These are phyloP conservation scores for Aldabrachelys gigantea DNA, from an alignment of 2,113 vertebrate species.

Conservation along the genomic window DNA sequence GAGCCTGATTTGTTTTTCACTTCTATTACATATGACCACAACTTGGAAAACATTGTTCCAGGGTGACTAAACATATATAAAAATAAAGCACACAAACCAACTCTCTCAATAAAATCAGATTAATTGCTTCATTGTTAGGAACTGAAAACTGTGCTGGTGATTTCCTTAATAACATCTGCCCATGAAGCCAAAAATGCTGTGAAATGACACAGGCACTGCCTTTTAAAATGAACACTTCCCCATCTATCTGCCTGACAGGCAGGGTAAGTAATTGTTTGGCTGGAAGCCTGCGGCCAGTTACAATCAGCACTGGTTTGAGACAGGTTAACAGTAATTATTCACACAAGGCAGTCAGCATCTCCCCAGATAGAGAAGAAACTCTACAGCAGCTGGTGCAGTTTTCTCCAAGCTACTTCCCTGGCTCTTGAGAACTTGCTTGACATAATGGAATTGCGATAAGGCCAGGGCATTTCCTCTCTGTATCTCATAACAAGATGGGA, in stretches of 20 bases:
- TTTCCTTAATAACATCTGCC: not conserved
- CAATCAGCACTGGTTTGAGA: not conserved
- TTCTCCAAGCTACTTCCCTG: slow-evolving; percentile 16
- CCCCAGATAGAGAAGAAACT: not conserved
- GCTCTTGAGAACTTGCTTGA: not conserved
- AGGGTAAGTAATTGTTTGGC: not conserved
- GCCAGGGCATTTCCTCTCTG: slow-evolving; percentile 65
- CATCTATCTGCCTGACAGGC: not conserved
- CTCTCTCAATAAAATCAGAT: not conserved
- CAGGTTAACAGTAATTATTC: not conserved
- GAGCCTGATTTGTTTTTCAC: not conserved
- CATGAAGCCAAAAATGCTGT: not conserved
- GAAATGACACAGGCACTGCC: no score
- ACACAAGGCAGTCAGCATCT: not conserved
- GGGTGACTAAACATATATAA: not conserved
- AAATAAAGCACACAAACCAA: not conserved
- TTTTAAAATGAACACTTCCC: not conserved
- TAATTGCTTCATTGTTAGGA: not conserved
- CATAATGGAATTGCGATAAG: slow-evolving; percentile 54
- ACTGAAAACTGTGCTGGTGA: not conserved
- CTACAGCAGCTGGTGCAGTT: slow-evolving; percentile 1
- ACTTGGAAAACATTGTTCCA: not conserved
- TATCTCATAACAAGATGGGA: slow-evolving; percentile 62
- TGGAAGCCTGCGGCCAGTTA: not conserved
- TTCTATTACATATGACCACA: not conserved